Base-by-base conservation (phyloP, 2,888 invertebrate species). In the Dinocampus coccinellae region DNA sequence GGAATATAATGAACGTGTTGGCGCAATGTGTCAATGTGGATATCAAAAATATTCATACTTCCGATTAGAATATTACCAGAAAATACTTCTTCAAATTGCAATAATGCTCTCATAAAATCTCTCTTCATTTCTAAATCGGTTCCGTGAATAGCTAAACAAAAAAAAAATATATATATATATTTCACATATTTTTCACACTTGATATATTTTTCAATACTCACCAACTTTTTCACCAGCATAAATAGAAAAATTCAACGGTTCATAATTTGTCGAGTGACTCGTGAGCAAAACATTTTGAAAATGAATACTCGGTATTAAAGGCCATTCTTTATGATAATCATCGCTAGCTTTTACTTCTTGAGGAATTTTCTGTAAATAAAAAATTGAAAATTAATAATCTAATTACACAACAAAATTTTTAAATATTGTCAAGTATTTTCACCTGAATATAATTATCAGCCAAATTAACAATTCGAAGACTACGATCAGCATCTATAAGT, bases 401-500 rank as follows among this genome's bases (percentile, higher is more conserved):
- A 42, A 39, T 36, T 16, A 26, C 29, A 16, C 11, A 16, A 11
- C 10, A 22, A 20, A 29, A 39, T 36, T n/a, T n/a, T n/a, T 4
- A 36, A 0, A n/a, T 22, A 53, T 29, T 52, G 1, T 1, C n/a
- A n/a, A n/a, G n/a, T n/a, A n/a, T 47, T 42, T 36, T 55, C n/a
- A 81, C 81, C 77, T 80, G 74, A 10, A 80, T 73, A 55, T 79
- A 82, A 70, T 79, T 73, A 58, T 82, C 77, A 29, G 80, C 58
- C 10, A 77, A 75, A 13, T 75, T 77, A 36, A 82, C 69, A 1
- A 78, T 76, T 69, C 80, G 71, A 10, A 80, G 76, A 68, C 80
- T 80, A 0, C 76, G 76, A 63, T 77, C 78, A n/a, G 75, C 77
- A 53, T 70, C 78, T 13, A 76, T 76, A 24, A 77, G 66, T 6